Base-by-base conservation (phyloP, 2,113 vertebrate species). In the Chinchilla lanigera region DNA sequence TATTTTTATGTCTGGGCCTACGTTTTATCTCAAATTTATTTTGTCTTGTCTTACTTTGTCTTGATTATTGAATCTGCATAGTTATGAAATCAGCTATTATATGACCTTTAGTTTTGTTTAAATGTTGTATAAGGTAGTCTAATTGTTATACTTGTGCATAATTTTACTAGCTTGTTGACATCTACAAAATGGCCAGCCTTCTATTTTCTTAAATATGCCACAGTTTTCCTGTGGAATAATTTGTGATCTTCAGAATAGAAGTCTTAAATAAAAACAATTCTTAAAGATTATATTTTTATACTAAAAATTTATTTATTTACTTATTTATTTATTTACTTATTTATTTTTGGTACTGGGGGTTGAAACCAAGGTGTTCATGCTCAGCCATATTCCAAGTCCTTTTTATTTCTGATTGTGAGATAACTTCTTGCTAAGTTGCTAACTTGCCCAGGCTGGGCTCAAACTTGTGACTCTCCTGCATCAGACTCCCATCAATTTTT, bases 191-290 rank as follows among this genome's bases (percentile, higher is more conserved):
- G 9, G 38, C 5, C 19, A 19, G 38, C 30, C 54, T 75, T 85
- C 0, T 82, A 44, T 44, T 87, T 71, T 71, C 26, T 75, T 60
- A 81, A 85, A 16, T 63, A n/a, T 93, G 60, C 14, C 90, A 44
- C 75, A 61, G 38, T 86, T 85, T 89, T 82, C 63, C 75, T 71
- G 28, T 78, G 60, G 93, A 93, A 84, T 87, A 73, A 95, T 83
- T 41, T 56, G 38, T 41, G 26, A 30, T 12, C 24, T 61, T 90
- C 81, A 90, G 7, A 60, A 52, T 22, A 77, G 67, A 61, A 35
- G 14, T 71, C 26, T 58, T 78, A 4, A 14, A 47, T 19, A 63
- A 54, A 26, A 94, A 56, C 78, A 47, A 83, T 28, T 60, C 41
- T 78, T 63, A 85, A 71, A 85, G 56, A 44, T 52, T 47, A 14